These are phyloP conservation scores for Rhinichthys klamathensis DNA, from an alignment of 2,113 vertebrate species.

Conservation along the genomic window DNA sequence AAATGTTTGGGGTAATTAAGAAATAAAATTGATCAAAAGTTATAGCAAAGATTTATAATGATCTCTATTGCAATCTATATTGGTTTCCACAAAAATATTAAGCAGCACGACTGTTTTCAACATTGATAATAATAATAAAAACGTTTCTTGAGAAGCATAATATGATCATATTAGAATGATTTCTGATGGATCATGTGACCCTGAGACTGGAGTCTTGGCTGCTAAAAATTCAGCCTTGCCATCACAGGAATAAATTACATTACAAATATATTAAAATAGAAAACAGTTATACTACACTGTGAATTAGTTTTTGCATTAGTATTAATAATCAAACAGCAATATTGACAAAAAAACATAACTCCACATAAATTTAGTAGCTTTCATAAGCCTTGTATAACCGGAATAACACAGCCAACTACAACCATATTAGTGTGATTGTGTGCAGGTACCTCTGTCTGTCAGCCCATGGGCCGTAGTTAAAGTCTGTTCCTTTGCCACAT, in stretches of 20 bases:
- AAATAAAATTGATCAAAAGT: not conserved
- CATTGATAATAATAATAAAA: not conserved
- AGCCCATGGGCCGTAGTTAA: slow-evolving; percentile 98
- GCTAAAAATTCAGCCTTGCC: not conserved
- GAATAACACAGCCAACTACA: not conserved
- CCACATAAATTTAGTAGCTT: not conserved
- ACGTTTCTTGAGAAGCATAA: not conserved
- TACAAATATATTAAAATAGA: not conserved
- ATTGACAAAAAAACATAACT: not conserved
- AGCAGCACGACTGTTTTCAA: not conserved
- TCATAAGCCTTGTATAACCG: not conserved
- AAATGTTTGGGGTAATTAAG: not conserved
- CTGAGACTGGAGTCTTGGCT: not conserved
- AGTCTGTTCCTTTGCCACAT: slow-evolving; percentile 98
- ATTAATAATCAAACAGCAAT: not conserved
- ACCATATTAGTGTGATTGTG: not conserved
- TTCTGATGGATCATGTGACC: not conserved
- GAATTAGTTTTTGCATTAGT: not conserved
- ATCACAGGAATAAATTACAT: not conserved
- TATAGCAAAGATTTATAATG: not conserved
- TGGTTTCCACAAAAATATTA: not conserved
- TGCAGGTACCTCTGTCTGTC: slow-evolving; percentile 90
- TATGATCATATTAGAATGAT: not conserved
- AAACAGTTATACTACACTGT: not conserved
- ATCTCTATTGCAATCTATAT: not conserved